These are phyloP conservation scores for Polymixis lichenea DNA, from an alignment of 2,888 invertebrate genomes.

Conservation along the genomic window DNA sequence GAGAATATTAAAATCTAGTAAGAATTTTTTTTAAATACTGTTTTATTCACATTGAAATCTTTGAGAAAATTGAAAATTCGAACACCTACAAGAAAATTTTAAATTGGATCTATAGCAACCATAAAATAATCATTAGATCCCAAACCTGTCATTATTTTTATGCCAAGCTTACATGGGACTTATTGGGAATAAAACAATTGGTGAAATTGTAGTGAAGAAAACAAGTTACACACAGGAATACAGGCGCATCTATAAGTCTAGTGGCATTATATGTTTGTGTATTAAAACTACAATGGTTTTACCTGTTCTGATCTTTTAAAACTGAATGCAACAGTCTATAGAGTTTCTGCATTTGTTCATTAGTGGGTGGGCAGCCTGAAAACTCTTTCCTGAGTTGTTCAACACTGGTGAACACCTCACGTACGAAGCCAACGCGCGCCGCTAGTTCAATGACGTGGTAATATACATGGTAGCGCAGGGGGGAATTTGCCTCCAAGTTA, in stretches of 20 bases:
- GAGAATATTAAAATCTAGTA: background rate
- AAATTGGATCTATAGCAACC: background rate
- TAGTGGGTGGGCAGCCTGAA: conserved; percentile 94
- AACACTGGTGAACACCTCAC: conserved; percentile 95
- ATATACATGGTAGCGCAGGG: conserved; percentile 97
- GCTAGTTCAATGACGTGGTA: conserved; percentile 97
- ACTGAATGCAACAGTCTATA: conserved; percentile 97
- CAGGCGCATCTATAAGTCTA: background rate
- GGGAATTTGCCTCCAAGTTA: conserved; percentile 95
- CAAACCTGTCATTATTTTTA: background rate
- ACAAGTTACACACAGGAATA: background rate
- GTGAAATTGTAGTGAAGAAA: background rate
- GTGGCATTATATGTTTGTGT: background rate
- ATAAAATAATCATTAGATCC: no score
- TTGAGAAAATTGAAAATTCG: background rate
- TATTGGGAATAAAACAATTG: background rate
- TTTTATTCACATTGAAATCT: no score
- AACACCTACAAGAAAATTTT: no score
- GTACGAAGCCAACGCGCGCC: conserved; percentile 96
- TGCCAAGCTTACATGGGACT: background rate
- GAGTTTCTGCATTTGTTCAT: conserved; percentile 97
- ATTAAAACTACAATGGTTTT: conserved; percentile 1
- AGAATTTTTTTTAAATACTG: no score
- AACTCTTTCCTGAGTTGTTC: conserved; percentile 96
- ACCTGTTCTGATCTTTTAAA: conserved; percentile 96